phyloP scores from a whole-genome alignment of 2,888 invertebrate genomes.

The Plebejus argus region DNA sequence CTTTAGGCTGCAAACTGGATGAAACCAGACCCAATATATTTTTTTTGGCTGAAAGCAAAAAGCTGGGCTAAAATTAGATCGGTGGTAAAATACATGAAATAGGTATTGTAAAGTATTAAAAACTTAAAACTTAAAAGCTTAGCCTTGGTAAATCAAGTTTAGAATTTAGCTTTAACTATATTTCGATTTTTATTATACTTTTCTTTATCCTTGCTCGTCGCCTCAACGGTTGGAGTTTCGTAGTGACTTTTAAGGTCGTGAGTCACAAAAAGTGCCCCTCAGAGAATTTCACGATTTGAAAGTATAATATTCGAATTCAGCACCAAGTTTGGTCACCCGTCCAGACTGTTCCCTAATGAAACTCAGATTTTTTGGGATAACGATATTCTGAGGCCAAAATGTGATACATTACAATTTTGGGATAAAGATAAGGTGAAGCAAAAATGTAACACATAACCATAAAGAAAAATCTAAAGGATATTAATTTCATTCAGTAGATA shows the following conservation, averaged over 20 bases:
- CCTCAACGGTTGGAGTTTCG: not conserved
- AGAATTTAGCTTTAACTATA: not conserved
- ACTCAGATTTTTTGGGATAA: slow-evolving; percentile 43
- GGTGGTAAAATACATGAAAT: too few species aligned
- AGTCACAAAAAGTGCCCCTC: slow-evolving; percentile 51
- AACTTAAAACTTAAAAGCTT: too few species aligned
- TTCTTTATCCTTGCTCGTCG: not conserved
- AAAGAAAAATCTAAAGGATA: not conserved
- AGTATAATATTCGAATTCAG: slow-evolving; percentile 69
- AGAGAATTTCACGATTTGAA: slow-evolving; percentile 65
- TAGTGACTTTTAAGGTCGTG: slow-evolving; percentile 22
- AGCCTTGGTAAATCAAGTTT: too few species aligned
- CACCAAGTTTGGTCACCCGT: slow-evolving; percentile 56
- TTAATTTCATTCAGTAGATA: not conserved
- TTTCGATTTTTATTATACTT: not conserved
- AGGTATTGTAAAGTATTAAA: not conserved
- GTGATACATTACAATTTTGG: not conserved
- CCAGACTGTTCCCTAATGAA: slow-evolving; percentile 70
- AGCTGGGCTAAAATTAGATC: too few species aligned
- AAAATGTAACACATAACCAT: not conserved
- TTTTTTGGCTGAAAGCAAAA: not conserved
- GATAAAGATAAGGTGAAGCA: slow-evolving; percentile 39
- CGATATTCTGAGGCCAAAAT: slow-evolving; percentile 42
- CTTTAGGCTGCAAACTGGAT: not conserved
- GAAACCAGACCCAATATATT: not conserved